Evolutionary conservation across 2,888 invertebrate species (phyloP).

Genomic region (Eilema depressum): DNA sequence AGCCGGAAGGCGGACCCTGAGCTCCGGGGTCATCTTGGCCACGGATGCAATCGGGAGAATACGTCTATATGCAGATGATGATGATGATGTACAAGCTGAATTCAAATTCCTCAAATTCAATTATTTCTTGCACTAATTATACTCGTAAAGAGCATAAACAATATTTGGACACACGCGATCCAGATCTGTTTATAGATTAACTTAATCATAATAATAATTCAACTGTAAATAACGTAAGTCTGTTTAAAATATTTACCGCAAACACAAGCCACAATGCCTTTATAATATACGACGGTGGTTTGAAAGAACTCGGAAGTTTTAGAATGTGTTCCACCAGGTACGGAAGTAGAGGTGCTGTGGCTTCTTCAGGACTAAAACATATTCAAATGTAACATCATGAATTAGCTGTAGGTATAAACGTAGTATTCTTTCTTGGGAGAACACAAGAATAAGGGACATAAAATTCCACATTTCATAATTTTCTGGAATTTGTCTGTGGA

Average conservation of each 20-base stretch:
- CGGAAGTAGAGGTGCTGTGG: constrained; percentile 71
- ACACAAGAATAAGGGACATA: too few species aligned
- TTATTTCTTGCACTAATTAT: not conserved
- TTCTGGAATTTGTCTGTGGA: too few species aligned
- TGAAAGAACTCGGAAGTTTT: constrained; percentile 61
- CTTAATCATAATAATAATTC: not conserved
- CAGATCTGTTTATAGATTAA: not conserved
- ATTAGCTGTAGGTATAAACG: too few species aligned
- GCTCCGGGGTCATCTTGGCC: too few species aligned
- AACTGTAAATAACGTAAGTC: too few species aligned
- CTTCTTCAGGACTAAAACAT: constrained; percentile 73
- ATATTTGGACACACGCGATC: not conserved
- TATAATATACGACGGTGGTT: constrained; percentile 75
- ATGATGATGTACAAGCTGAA: not conserved
- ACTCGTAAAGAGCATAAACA: not conserved
- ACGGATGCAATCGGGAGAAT: too few species aligned
- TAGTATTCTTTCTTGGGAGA: not conserved
- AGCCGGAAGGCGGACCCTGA: too few species aligned
- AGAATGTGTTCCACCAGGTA: constrained; percentile 74
- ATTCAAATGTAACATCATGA: not conserved
- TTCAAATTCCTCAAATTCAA: not conserved
- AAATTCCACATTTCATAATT: too few species aligned
- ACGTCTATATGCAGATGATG: too few species aligned
- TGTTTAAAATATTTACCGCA: constrained; percentile 68
- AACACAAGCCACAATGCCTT: constrained; percentile 83